phyloP scores from a whole-genome alignment of 2,113 vertebrate species.

The Ceyx melanurus region DNA sequence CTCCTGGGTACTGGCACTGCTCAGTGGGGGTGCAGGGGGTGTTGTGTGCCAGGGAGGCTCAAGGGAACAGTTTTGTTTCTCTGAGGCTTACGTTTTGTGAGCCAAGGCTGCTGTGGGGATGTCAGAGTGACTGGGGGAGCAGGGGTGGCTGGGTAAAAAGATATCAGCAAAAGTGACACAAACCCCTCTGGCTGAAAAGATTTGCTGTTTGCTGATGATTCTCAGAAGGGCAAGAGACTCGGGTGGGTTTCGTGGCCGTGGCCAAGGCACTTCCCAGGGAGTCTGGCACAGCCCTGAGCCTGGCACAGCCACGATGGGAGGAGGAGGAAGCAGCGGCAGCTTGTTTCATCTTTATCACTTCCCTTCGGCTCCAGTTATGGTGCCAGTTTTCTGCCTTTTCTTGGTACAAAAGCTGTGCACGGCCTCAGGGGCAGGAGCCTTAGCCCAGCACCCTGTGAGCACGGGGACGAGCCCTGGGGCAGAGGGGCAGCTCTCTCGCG shows the following conservation, averaged over 20 bases:
- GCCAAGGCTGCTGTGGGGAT: rapidly evolving
- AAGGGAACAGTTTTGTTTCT: rapidly evolving
- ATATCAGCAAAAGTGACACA: not conserved
- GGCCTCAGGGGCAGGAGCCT: not conserved
- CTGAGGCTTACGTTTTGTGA: not conserved
- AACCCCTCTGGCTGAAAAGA: not conserved
- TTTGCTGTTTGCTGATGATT: not conserved
- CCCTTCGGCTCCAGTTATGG: not conserved
- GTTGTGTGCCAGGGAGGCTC: rapidly evolving
- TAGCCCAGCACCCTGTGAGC: not conserved
- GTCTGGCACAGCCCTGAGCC: rapidly evolving
- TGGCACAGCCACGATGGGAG: rapidly evolving
- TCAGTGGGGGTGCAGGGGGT: rapidly evolving
- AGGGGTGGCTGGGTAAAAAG: not conserved
- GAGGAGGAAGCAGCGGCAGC: rapidly evolving
- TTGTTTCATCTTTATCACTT: not conserved
- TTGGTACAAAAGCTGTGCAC: not conserved
- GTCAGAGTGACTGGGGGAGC: not conserved
- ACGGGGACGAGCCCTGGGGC: not conserved
- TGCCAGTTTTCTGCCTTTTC: not conserved
- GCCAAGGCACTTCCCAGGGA: not conserved
- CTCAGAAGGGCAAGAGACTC: not conserved
- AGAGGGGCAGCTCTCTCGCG: rapidly evolving
- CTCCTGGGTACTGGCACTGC: rapidly evolving
- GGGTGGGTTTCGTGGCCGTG: rapidly evolving